Evolutionary conservation across 1,140 invertebrate species (phyloP).

Genomic region (Dysdera silvatica): DNA sequence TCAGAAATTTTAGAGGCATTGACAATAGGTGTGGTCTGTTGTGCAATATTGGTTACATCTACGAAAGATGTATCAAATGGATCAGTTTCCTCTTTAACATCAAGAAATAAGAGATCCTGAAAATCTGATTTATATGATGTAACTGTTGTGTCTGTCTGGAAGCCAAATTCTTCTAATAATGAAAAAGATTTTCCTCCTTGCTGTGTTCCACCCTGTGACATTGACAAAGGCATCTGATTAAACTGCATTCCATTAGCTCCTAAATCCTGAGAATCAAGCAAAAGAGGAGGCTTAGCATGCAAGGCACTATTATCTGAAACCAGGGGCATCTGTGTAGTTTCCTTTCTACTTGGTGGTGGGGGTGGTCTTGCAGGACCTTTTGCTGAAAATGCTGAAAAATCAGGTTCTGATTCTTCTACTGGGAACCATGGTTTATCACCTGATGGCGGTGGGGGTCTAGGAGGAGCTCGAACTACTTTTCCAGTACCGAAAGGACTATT

Average conservation of each 20-base stretch:
- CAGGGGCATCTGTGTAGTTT: constrained; percentile 12
- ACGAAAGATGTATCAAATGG: constrained; percentile 42
- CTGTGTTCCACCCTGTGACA: too few species aligned
- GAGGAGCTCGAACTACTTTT: constrained; percentile 16
- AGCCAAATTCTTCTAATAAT: constrained; percentile 50
- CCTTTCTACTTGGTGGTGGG: not conserved
- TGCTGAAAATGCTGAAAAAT: constrained; percentile 7
- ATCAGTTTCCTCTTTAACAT: constrained; percentile 34
- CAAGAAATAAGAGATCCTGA: constrained; percentile 26
- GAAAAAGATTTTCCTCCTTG: constrained; percentile 44
- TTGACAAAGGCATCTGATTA: too few species aligned
- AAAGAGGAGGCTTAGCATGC: constrained; percentile 22
- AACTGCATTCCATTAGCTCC: too few species aligned
- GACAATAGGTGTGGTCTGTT: too few species aligned
- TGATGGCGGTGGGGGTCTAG: constrained; percentile 20
- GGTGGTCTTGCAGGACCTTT: constrained; percentile 26
- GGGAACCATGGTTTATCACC: constrained; percentile 6
- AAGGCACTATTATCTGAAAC: constrained; percentile 24
- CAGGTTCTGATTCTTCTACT: constrained; percentile 14
- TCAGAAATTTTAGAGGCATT: constrained; percentile 12
- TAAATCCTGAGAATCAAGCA: too few species aligned
- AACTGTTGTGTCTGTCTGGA: constrained; percentile 16
- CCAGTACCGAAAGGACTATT: not conserved
- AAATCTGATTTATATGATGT: constrained; percentile 25
- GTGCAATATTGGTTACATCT: constrained; percentile 12